Percentiles rank a stretch among this genome's conserved stretches.
Conservation (phyloP, 2,888 invertebrate genomes). For the Catocala nupta region DNA sequence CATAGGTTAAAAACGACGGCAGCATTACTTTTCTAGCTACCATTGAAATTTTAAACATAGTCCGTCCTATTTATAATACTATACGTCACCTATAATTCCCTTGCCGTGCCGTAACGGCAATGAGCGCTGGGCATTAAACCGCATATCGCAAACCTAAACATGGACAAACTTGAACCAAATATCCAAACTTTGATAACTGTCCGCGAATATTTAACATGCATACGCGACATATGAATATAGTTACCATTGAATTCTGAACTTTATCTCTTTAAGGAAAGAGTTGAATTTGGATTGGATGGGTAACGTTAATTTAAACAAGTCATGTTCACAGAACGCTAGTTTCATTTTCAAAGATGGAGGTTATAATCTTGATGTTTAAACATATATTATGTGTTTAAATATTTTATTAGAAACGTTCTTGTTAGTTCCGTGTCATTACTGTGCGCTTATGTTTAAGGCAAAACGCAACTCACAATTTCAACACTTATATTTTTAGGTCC, state of each 20-base stretch:
- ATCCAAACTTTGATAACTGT: constrained; percentile 41
- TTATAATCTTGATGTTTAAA: not conserved
- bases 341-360: constrained; percentile 1
- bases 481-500: no score
- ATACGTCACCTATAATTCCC: no score
- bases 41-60: no score
- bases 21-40: no score
- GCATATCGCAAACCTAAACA: constrained; percentile 9
- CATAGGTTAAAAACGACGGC: no score
- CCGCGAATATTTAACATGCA: constrained; percentile 30
- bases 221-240: constrained; percentile 5
- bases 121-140: not conserved
- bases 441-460: no score
- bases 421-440: no score
- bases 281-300: not conserved
- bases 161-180: constrained; percentile 30
- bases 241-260: constrained; percentile 2
- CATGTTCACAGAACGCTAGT: constrained; percentile 18
- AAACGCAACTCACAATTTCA: no score
- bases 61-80: no score
- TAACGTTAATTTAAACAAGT: constrained; percentile 27
- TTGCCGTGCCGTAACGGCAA: no score
- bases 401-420: no score
- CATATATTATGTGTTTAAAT: no score
- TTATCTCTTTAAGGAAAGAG: not conserved